Conservation (phyloP, 1,140 invertebrate genomes). For the Atta cephalotes region DNA sequence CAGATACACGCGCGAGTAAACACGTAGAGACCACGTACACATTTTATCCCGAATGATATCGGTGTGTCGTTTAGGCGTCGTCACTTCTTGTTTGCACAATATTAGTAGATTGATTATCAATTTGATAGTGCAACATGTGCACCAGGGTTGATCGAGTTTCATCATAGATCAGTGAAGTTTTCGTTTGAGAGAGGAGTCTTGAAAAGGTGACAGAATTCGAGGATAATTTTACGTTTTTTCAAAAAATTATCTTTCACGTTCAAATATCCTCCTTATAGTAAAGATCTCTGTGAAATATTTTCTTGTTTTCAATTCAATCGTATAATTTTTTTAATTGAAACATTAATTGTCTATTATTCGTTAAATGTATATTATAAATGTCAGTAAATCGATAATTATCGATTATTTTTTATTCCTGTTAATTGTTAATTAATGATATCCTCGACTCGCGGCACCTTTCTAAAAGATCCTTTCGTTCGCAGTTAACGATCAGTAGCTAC, state of each 20-base stretch:
- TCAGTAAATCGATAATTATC: background rate
- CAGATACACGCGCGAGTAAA: background rate
- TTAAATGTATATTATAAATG: background rate
- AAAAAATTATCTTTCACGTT: background rate
- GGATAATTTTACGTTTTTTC: background rate
- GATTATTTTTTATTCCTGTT: background rate
- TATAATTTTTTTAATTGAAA: background rate
- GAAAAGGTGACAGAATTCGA: constrained; percentile 24
- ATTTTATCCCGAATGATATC: constrained; percentile 52
- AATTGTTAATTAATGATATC: constrained; percentile 29
- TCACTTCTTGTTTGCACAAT: constrained; percentile 60
- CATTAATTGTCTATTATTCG: background rate
- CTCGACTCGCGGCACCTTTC: constrained; percentile 37
- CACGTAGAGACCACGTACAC: constrained; percentile 37
- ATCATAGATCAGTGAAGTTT: constrained; percentile 48
- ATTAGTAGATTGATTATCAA: constrained; percentile 51
- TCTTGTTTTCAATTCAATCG: background rate
- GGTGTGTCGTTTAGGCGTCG: constrained; percentile 59
- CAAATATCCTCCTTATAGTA: background rate
- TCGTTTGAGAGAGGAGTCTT: constrained; percentile 14
- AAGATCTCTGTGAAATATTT: background rate
- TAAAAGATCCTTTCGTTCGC: constrained; percentile 21
- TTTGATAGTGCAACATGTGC: constrained; percentile 47
- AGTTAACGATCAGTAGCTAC: constrained; percentile 45
- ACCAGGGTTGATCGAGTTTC: constrained; percentile 50